phyloP scores from a whole-genome alignment of 2,113 vertebrate species.

The Oplegnathus fasciatus region DNA sequence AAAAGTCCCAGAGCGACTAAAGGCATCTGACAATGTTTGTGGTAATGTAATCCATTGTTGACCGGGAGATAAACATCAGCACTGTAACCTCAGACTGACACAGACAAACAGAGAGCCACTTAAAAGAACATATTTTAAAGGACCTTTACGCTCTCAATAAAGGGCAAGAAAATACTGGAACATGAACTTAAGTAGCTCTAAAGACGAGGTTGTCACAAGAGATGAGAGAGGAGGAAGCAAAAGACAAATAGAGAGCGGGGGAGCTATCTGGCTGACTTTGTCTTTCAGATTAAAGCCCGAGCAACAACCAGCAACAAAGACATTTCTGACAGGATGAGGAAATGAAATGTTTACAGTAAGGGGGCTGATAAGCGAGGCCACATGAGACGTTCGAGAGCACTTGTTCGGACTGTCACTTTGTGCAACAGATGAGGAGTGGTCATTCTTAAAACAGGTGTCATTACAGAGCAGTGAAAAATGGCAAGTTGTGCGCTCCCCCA shows the following conservation, averaged over 20 bases:
- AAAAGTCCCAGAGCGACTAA: conserved; percentile 30
- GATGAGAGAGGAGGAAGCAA: conserved; percentile 63
- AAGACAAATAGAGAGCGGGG: conserved; percentile 67
- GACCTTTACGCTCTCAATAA: conserved; percentile 62
- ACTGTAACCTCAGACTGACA: conserved; percentile 70
- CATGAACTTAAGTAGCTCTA: conserved; percentile 62
- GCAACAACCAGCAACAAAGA: conserved; percentile 81
- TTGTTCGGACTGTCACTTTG: conserved; percentile 69
- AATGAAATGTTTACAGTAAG: conserved; percentile 86
- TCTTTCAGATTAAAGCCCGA: conserved; percentile 86
- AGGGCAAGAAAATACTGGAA: conserved; percentile 63
- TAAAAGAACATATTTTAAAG: conserved; percentile 64
- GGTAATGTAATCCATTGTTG: conserved; percentile 70
- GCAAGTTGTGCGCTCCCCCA: conserved; percentile 33
- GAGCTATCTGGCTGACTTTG: conserved; percentile 80
- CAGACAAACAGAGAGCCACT: conserved; percentile 69
- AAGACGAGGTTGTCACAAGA: conserved; percentile 74
- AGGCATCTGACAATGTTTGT: conserved; percentile 61
- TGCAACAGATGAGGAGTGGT: conserved; percentile 53
- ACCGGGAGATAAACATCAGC: conserved; percentile 69
- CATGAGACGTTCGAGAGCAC: conserved; percentile 61
- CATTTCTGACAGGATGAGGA: conserved; percentile 82
- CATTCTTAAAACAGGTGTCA: conserved; percentile 71
- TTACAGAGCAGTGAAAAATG: conserved; percentile 64
- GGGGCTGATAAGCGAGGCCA: conserved; percentile 73